These are phyloP conservation scores for Lycaon pictus DNA, from an alignment of 2,113 vertebrate species.

Conservation along the genomic window DNA sequence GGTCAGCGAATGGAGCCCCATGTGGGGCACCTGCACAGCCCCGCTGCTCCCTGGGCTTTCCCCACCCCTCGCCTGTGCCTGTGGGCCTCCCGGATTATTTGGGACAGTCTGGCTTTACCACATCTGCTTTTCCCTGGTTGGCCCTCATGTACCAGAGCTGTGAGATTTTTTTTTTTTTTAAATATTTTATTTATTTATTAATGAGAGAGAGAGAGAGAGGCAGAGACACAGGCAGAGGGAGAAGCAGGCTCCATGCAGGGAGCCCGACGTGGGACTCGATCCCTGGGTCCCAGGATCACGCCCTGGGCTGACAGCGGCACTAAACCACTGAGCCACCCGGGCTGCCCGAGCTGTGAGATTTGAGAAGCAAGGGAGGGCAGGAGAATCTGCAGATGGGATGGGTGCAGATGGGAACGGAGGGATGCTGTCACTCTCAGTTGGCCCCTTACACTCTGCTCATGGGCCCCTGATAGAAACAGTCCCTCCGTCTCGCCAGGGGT, in stretches of 20 bases:
- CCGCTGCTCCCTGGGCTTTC: too few relatives aligned
- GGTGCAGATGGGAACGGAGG: background rate
- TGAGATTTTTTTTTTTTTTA: too few relatives aligned
- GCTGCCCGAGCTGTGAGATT: background rate
- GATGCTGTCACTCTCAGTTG: background rate
- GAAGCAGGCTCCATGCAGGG: too few relatives aligned
- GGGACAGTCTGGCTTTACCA: slow-evolving; percentile 61
- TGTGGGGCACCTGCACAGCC: too few relatives aligned
- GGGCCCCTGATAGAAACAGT: background rate
- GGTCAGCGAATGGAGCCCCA: too few relatives aligned
- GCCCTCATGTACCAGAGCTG: slow-evolving; percentile 30
- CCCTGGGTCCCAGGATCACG: too few relatives aligned
- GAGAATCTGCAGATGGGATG: slow-evolving; percentile 74
- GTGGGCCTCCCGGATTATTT: slow-evolving; percentile 53
- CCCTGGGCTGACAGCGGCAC: too few relatives aligned
- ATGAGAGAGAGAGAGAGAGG: too few relatives aligned
- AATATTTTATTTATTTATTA: too few relatives aligned
- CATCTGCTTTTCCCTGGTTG: slow-evolving; percentile 63
- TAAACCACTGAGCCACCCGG: too few relatives aligned
- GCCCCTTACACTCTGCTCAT: background rate
- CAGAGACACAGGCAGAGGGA: too few relatives aligned
- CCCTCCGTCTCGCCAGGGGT: background rate
- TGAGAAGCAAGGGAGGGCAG: slow-evolving; percentile 61
- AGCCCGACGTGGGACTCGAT: too few relatives aligned
- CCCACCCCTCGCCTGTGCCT: background rate